Evolutionary conservation across 92 coral and sea anemone species (phyloP).

Genomic region (Phymanthus crucifer): DNA sequence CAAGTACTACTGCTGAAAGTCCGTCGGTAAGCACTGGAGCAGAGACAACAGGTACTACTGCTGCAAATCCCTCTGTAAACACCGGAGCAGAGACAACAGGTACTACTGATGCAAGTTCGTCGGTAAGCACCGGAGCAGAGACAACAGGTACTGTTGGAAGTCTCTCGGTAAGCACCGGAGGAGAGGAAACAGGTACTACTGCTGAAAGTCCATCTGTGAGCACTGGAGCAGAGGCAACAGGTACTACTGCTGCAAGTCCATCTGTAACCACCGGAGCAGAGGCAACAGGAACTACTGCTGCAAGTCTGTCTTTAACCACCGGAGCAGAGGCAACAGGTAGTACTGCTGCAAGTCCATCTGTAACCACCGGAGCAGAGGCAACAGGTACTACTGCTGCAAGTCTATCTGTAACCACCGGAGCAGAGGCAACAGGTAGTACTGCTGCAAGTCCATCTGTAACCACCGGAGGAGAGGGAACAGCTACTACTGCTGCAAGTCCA

Average conservation of each 20-base stretch:
- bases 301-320: slow-evolving; percentile 7
- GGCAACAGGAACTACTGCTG: slow-evolving; percentile 10
- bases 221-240: neutral
- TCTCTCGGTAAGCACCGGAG: neutral
- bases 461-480: slow-evolving; percentile 9
- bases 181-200: neutral
- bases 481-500: slow-evolving; percentile 8
- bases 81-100: neutral
- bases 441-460: slow-evolving; percentile 13
- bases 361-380: neutral
- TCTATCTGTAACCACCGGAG: neutral
- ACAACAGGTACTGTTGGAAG: too few relatives aligned
- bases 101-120: too few relatives aligned
- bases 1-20: neutral
- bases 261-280: neutral
- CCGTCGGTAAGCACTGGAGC: slow-evolving; percentile 5
- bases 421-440: neutral
- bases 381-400: slow-evolving; percentile 17
- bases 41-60: neutral
- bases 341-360: neutral
- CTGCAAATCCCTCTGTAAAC: slow-evolving; percentile 2
- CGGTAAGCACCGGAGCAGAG: too few relatives aligned
- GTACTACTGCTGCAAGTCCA: slow-evolving; percentile 11
- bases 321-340: neutral
- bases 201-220: neutral